A percentile compares a stretch with the other conserved stretches of the same genome.
Conservation (phyloP, 2,888 invertebrate genomes). For the Tiphia femorata region DNA sequence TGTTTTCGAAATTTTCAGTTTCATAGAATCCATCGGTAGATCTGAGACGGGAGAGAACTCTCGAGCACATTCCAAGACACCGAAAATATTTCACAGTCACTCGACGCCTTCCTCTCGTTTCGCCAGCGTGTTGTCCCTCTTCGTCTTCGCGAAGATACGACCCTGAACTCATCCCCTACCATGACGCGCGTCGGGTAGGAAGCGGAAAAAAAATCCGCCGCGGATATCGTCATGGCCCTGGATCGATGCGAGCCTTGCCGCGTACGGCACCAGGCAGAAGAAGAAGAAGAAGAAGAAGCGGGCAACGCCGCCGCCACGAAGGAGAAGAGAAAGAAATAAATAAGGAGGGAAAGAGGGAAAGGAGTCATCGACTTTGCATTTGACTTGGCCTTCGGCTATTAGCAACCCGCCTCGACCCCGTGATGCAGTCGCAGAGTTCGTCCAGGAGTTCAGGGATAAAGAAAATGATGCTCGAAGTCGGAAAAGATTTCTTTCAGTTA, state of each 20-base stretch:
- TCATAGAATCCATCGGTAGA: too few relatives aligned
- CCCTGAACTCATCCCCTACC: constrained; percentile 21
- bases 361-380: constrained; percentile 57
- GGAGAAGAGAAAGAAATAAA: constrained; percentile 30
- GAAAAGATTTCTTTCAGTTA: too few relatives aligned
- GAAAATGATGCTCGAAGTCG: too few relatives aligned
- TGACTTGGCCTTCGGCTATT: constrained; percentile 58
- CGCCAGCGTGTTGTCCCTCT: not conserved
- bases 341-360: constrained; percentile 30
- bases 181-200: not conserved
- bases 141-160: constrained; percentile 5
- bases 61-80: too few relatives aligned
- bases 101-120: not conserved
- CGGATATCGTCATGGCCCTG: constrained; percentile 42
- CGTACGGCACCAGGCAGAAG: constrained; percentile 11
- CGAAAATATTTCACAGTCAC: not conserved
- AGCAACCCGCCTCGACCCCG: constrained; percentile 39
- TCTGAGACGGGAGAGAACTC: too few relatives aligned
- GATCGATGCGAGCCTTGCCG: constrained; percentile 25
- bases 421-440: constrained; percentile 3
- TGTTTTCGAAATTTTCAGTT: too few relatives aligned
- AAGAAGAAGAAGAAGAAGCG: constrained; percentile 24
- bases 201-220: constrained; percentile 16
- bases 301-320: constrained; percentile 18
- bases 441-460: too few relatives aligned